Base-by-base conservation (phyloP, 2,888 invertebrate species). In the Pyrrhosoma nymphula region DNA sequence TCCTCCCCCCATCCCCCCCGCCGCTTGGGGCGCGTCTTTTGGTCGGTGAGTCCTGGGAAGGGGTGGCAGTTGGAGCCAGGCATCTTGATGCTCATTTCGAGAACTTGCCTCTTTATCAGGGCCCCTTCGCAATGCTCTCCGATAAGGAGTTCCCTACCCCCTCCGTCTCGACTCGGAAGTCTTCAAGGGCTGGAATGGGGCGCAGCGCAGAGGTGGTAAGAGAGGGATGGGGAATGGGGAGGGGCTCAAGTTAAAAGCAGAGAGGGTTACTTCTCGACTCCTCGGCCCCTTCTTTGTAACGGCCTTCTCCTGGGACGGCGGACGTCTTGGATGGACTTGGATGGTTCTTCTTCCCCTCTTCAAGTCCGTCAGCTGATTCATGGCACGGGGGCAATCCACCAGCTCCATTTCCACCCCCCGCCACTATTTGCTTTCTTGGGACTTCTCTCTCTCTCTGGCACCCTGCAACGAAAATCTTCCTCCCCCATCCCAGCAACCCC, bases 41-140 rank as follows among this genome's bases (percentile, higher is more conserved):
- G n/a, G 12, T n/a, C n/a, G 69, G 69, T 18, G 69, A 2, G 75
- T 69, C 69, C n/a, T 26, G 20, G 75, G 35, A 35, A 30, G 16
- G 82, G 35, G 30, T 14, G 30, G 82, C 30, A n/a, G 75, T 23
- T 6, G 26, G n/a, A 18, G 69, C n/a, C 23, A 12, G 69, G 26
- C 69, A 69, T 69, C 35, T 82, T 16, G 82, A 82, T 35, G 30
- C 30, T 82, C 82, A 35, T 35, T 35, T 18, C 82, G 82, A 16
- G 60, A 82, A 82, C 82, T 82, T 82, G 82, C 82, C 82, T 35
- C 82, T 82, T 35, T 82, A 82, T 82, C 82, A 82, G 82, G 16
- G 16, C 35, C 82, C n/a, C 23, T n/a, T n/a, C 35, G 82, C 82
- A 35, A 82, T 82, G 35, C 18, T 18, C 35, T 14, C 82, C 14